Evolutionary conservation across 2,113 vertebrate genomes (phyloP).

Genomic region (Procavia capensis): DNA sequence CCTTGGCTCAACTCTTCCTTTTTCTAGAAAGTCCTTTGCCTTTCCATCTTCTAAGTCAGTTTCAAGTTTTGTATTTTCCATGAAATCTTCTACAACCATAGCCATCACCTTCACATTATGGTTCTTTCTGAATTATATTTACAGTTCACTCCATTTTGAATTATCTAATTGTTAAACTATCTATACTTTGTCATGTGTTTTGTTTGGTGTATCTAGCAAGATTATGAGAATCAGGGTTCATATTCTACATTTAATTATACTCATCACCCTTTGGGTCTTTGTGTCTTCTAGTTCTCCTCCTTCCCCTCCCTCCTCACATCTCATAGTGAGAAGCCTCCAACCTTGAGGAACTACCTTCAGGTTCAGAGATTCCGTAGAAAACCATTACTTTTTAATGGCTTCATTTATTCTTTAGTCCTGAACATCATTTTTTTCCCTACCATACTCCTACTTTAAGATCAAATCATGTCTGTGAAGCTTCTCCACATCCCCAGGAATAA

Average conservation of each 20-base stretch:
- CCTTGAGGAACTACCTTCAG: fast-evolving
- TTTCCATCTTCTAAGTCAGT: background rate
- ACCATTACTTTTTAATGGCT: background rate
- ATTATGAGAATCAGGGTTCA: background rate
- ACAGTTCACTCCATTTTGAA: background rate
- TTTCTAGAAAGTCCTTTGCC: background rate
- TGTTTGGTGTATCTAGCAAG: fast-evolving
- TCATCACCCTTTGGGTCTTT: background rate
- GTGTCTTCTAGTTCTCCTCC: fast-evolving
- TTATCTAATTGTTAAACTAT: background rate
- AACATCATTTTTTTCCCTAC: background rate
- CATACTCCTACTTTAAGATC: background rate
- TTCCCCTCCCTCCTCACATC: fast-evolving
- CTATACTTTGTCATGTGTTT: background rate
- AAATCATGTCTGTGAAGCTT: background rate
- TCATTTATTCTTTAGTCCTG: background rate
- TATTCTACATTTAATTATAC: background rate
- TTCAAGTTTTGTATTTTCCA: background rate
- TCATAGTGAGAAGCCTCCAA: background rate
- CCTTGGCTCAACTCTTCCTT: background rate
- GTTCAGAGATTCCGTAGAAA: background rate
- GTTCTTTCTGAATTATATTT: background rate
- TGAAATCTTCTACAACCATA: background rate
- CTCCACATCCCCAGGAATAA: too few species aligned
- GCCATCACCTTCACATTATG: background rate